A percentile compares a stretch with the other conserved stretches of the same genome.
Conservation (phyloP, 2,113 vertebrate species). For the Noctilio leporinus region DNA sequence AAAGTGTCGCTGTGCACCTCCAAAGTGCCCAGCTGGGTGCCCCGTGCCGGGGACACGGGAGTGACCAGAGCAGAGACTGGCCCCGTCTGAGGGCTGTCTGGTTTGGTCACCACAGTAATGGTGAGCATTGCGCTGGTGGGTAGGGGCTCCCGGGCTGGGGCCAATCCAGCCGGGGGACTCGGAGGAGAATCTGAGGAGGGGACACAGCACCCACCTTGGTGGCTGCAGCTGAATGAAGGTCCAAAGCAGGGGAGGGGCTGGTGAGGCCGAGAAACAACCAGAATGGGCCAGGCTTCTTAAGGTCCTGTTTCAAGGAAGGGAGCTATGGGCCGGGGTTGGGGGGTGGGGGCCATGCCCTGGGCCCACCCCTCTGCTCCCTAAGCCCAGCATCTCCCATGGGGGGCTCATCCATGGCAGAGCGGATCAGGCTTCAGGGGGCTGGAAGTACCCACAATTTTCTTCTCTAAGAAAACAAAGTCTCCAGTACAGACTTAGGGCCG, state of each 20-base stretch:
- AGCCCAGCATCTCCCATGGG: background rate
- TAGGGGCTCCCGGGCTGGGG: fast-evolving
- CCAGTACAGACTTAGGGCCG: too few species aligned
- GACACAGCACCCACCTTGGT: fast-evolving
- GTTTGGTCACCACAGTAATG: background rate
- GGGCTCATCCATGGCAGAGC: fast-evolving
- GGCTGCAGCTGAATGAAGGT: too few species aligned
- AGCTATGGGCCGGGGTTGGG: fast-evolving
- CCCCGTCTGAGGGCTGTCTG: fast-evolving
- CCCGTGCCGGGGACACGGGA: fast-evolving
- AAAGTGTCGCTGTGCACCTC: fast-evolving
- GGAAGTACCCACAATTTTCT: fast-evolving
- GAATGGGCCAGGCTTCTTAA: fast-evolving
- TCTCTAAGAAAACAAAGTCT: background rate
- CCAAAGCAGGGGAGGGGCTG: too few species aligned
- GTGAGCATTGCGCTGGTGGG: fast-evolving
- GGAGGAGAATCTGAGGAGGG: background rate
- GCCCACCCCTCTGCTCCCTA: background rate
- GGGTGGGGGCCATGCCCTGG: fast-evolving
- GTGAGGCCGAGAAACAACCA: fast-evolving
- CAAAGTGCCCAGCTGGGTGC: background rate
- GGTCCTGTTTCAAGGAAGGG: background rate
- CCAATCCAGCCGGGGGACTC: background rate
- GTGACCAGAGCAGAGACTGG: background rate
- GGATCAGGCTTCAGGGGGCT: background rate